A percentile compares a stretch with the other conserved stretches of the same genome.
These are phyloP conservation scores for Drosophila tani DNA, from an alignment of 1,140 invertebrate species.

Conservation along the genomic window DNA sequence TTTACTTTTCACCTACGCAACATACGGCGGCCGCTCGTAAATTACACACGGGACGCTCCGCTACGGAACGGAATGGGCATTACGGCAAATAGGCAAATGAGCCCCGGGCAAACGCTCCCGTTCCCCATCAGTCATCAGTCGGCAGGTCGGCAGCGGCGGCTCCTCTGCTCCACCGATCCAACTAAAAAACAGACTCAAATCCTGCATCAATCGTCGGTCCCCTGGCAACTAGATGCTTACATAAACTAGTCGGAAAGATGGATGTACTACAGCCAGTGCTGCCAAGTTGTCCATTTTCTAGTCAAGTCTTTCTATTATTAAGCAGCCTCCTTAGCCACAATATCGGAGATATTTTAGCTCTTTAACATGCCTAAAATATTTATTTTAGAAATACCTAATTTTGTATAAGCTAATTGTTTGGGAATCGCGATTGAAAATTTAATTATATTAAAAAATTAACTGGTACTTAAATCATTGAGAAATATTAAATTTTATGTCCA, in stretches of 20 bases:
- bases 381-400: too few species aligned
- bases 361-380: too few species aligned
- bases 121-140: constrained; percentile 51
- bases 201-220: constrained; percentile 67
- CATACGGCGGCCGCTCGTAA: constrained; percentile 70
- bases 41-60: constrained; percentile 58
- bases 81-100: constrained; percentile 74
- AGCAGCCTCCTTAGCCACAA: too few species aligned
- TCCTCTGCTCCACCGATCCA: constrained; percentile 36
- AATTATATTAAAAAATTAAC: too few species aligned
- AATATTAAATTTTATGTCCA: too few species aligned
- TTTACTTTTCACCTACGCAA: constrained; percentile 49
- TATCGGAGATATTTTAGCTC: too few species aligned
- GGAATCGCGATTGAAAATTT: too few species aligned
- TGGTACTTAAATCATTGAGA: too few species aligned
- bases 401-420: too few species aligned
- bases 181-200: constrained; percentile 61
- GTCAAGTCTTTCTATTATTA: too few species aligned
- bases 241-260: constrained; percentile 38
- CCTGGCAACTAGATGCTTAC: constrained; percentile 26
- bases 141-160: constrained; percentile 34
- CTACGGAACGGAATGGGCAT: constrained; percentile 34
- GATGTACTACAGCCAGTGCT: not conserved
- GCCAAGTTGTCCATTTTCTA: not conserved
- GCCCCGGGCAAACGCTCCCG: constrained; percentile 37